phyloP scores from a whole-genome alignment of 1,140 invertebrate genomes.

The Zaprionus vittiger region DNA sequence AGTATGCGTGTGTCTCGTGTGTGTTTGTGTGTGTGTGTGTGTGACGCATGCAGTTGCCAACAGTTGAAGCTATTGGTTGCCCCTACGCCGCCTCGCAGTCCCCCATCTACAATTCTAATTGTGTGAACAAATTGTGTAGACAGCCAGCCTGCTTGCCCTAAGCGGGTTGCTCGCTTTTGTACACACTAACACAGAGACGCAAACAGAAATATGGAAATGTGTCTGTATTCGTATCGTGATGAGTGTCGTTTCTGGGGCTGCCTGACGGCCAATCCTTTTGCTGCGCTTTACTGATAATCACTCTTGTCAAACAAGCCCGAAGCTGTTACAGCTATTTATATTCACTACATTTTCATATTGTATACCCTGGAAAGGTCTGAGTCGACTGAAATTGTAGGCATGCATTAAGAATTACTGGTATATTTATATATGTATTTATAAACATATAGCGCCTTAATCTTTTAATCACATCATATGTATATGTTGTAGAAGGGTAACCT shows the following conservation, averaged over 20 bases:
- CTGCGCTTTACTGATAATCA: conserved; percentile 52
- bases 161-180: neutral
- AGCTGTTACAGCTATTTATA: conserved; percentile 29
- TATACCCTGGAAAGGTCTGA: neutral
- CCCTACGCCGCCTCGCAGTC: neutral
- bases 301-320: conserved; percentile 25
- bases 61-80: conserved; percentile 29
- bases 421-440: neutral
- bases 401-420: neutral
- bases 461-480: too few species aligned
- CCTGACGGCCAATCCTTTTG: conserved; percentile 42
- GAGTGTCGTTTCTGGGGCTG: conserved; percentile 41
- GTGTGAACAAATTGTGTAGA: conserved; percentile 53
- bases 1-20: neutral
- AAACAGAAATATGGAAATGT: neutral
- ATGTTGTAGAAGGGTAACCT: neutral
- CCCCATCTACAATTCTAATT: conserved; percentile 38
- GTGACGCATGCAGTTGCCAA: conserved; percentile 37
- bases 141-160: neutral
- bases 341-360: conserved; percentile 9
- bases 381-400: neutral
- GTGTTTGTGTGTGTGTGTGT: conserved; percentile 4
- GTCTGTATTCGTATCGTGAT: conserved; percentile 20
- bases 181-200: neutral
- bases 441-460: neutral